Evolutionary conservation across 1,140 invertebrate genomes (phyloP), one percentile per base, ranked within the genome.

Genomic region (Agrypnia vestita): DNA sequence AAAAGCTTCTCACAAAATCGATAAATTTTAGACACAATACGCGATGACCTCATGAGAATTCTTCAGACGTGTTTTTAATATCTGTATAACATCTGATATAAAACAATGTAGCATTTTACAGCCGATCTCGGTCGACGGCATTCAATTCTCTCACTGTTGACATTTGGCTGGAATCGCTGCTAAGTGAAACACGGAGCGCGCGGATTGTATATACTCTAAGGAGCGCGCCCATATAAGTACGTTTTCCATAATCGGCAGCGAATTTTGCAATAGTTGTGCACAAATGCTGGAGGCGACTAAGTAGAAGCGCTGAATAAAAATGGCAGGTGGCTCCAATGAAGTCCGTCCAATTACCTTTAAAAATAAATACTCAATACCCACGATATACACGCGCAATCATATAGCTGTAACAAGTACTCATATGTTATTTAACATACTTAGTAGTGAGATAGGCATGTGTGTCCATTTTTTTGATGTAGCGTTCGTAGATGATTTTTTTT

Each of bases 261-360:
- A 64, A 59, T 64, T 64, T 64, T 35, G 61, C 61, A 64, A 64
- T n/a, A 64, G 10, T 64, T 64, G 10, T 13, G 21, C 13, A 4
- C 19, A 12, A 64, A 64, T 43, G 61, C 35, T 43, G 21, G 35
- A 64, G 61, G 61, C 61, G 35, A 64, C 11, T 64, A 64, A 25
- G n/a, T 43, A 9, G 21, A 13, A 25, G 3, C 61, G 19, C 13
- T 9, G 35, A 25, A 43, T 25, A 64, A 35, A 59, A 35, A 64
- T 64, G 61, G 61, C 61, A 64, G 61, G 61, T 64, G 19, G 61
- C 25, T 64, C 25, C 0, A 25, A 64, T 64, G 21, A 64, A 35
- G 35, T 43, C 10, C 25, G 35, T 35, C 59, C 61, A 44, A 64
- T 64, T 64, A 64, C 25, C 35, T 43, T 35, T 64, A 13, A 35